Conservation (phyloP, 2,797 vertebrate genomes). For the Hozukius guyotensis region DNA sequence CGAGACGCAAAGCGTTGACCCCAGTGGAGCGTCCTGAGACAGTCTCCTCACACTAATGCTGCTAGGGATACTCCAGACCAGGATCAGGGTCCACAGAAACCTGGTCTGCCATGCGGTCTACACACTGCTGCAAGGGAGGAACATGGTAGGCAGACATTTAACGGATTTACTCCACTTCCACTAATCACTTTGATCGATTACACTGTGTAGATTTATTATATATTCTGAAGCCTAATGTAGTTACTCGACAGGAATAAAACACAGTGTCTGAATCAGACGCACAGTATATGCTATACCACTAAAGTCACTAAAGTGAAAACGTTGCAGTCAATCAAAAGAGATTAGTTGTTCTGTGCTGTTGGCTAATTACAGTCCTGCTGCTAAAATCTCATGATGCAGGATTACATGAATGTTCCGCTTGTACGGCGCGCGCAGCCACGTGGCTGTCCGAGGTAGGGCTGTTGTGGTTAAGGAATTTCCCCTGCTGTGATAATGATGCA, state of each 20-base stretch:
- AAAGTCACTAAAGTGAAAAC: background rate
- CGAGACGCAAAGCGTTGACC: constrained; percentile 71
- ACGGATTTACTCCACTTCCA: background rate
- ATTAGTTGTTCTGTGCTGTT: constrained; percentile 6
- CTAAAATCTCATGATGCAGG: constrained; percentile 31
- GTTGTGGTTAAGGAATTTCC: no score
- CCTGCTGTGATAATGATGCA: no score
- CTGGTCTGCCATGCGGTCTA: constrained; percentile 57
- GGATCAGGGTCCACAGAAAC: constrained; percentile 57
- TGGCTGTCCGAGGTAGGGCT: background rate
- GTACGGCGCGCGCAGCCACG: constrained; percentile 22
- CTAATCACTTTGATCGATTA: background rate
- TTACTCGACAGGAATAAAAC: no score
- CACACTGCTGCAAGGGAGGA: constrained; percentile 56
- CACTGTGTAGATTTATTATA: background rate
- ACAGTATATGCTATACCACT: background rate
- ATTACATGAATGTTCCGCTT: constrained; percentile 52
- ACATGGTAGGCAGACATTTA: constrained; percentile 70
- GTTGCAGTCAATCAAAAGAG: background rate
- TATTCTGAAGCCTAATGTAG: background rate
- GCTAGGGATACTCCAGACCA: constrained; percentile 57
- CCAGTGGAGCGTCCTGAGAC: constrained; percentile 49
- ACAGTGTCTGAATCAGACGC: background rate
- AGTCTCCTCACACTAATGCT: constrained; percentile 69
- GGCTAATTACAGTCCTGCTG: background rate